These are phyloP conservation scores for Sinosuthora webbiana DNA, from an alignment of 2,113 vertebrate genomes.

Conservation along the genomic window DNA sequence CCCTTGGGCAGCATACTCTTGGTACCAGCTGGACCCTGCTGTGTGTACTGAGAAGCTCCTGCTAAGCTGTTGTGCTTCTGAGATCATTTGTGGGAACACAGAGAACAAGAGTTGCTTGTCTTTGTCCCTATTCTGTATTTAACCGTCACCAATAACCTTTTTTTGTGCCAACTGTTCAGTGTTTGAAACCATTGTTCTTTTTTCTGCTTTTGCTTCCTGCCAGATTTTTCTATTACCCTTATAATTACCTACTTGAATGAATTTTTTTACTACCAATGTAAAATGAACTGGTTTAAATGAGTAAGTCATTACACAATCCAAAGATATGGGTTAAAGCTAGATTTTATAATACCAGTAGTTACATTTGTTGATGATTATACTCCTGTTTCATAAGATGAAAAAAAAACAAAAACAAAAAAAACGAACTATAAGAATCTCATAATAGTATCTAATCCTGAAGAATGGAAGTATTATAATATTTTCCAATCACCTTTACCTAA, in stretches of 20 bases:
- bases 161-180: not conserved
- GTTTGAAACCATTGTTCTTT: not conserved
- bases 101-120: not conserved
- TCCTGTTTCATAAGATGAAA: not conserved
- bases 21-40: not conserved
- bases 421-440: not conserved
- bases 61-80: not conserved
- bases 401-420: not conserved
- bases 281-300: not conserved
- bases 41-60: not conserved
- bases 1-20: not conserved
- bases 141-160: not conserved
- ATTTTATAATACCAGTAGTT: not conserved
- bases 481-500: not conserved
- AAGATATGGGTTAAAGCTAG: not conserved
- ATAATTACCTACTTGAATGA: not conserved
- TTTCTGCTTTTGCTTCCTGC: slow-evolving; percentile 2
- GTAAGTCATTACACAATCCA: not conserved
- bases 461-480: not conserved
- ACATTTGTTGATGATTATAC: not conserved
- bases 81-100: not conserved
- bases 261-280: not conserved
- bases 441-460: not conserved
- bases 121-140: not conserved
- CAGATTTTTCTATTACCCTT: slow-evolving; percentile 1